phyloP scores from a whole-genome alignment of 1,140 invertebrate species.

The Dreissena polymorpha region DNA sequence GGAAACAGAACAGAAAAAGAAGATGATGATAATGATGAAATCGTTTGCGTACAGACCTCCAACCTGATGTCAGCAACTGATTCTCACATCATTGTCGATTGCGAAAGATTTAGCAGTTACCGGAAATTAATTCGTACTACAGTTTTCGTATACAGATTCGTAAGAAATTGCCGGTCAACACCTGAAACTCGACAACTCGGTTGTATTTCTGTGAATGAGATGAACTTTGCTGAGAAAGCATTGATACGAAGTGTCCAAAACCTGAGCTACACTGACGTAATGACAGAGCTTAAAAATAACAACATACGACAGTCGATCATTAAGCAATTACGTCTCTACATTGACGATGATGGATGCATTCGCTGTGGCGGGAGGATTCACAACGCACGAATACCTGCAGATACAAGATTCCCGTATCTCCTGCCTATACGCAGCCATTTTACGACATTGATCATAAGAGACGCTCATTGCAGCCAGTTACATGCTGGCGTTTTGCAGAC shows the following conservation, averaged over 20 bases:
- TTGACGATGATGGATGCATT: background rate
- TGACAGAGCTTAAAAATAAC: background rate
- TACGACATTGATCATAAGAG: background rate
- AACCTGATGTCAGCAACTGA: too few relatives aligned
- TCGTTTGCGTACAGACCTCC: too few relatives aligned
- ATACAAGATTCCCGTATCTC: background rate
- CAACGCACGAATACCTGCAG: background rate
- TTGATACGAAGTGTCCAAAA: background rate
- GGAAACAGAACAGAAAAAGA: too few relatives aligned
- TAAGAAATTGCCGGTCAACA: background rate
- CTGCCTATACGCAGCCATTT: background rate
- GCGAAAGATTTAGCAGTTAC: too few relatives aligned
- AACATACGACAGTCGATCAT: background rate
- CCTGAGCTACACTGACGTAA: background rate
- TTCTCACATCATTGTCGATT: too few relatives aligned
- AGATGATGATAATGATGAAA: too few relatives aligned
- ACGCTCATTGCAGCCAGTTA: background rate
- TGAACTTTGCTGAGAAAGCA: background rate
- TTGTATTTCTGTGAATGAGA: too few relatives aligned
- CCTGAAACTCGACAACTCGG: background rate
- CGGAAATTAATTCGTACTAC: background rate
- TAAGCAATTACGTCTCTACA: background rate
- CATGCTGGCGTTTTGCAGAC: background rate
- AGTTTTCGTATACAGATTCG: background rate
- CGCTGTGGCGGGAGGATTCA: conserved; percentile 17